Percentiles rank a stretch among this genome's conserved stretches.
phyloP scores from a whole-genome alignment of 2,797 vertebrate species.

The Sparidentex hasta region DNA sequence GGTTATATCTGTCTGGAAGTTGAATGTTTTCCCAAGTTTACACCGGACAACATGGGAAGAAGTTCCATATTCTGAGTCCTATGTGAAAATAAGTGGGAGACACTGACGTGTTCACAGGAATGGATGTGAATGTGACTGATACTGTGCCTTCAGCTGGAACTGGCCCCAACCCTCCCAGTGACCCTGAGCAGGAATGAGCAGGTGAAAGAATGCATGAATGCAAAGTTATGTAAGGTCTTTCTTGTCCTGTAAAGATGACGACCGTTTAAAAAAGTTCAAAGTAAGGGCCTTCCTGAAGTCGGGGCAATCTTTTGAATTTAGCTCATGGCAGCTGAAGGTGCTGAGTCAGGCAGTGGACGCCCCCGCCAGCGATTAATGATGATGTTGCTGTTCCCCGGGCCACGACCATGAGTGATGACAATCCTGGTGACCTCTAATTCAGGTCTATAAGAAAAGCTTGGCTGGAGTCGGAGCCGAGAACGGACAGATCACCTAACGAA shows the following conservation, averaged over 20 bases:
- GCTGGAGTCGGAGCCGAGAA: conserved; percentile 27
- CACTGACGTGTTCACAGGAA: background rate
- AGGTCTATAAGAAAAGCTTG: conserved; percentile 37
- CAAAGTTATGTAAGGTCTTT: conserved; percentile 12
- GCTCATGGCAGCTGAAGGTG: conserved; percentile 41
- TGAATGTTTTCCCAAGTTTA: background rate
- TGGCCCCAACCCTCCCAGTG: background rate
- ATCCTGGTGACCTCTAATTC: conserved; percentile 58
- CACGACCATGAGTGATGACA: conserved; percentile 48
- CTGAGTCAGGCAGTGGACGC: conserved; percentile 67
- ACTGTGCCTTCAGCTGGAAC: background rate
- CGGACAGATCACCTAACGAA: conserved; percentile 39
- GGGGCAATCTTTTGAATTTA: conserved; percentile 47
- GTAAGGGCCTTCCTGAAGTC: conserved; percentile 20
- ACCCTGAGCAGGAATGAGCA: background rate
- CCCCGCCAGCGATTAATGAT: conserved; percentile 56
- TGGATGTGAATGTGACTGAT: background rate
- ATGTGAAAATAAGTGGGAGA: background rate
- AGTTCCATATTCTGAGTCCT: background rate
- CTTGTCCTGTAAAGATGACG: background rate
- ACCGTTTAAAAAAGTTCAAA: conserved; percentile 11
- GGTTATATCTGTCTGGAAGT: background rate
- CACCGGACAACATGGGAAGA: background rate
- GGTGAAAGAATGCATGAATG: background rate
- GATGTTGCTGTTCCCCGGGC: conserved; percentile 35